Base-by-base conservation (phyloP, 2,888 invertebrate species). In the Drosophila cognata region DNA sequence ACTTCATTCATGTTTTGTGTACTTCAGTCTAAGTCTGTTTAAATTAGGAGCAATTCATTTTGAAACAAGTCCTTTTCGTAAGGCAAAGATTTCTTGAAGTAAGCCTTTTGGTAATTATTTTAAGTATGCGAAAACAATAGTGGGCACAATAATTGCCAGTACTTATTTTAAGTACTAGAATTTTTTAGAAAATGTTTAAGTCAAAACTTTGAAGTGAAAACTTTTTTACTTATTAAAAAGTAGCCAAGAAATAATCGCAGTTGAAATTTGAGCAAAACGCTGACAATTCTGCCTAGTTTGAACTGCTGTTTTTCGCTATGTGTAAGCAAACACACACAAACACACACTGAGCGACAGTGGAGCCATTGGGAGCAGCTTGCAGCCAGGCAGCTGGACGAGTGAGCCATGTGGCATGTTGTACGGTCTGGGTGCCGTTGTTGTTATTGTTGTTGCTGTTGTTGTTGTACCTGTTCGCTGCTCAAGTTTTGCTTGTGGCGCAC, bases 381-480 rank as follows among this genome's bases (percentile, higher is more conserved):
- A 79, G 63, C 74, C 77, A 50, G 65, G 56, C 74, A 77, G 74
- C 79, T 81, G 81, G 80, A 74, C 81, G 77, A 71, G 68, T 50
- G 65, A 52, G 74, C 80, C 70, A 46, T 46, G 74, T 69, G 76
- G 66, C 80, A 76, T 72, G 72, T 73, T 67, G 68, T 67, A 68
- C 75, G 82, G 82, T 73, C 83, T 87, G 88, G 85, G 85, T 85
- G 85, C 85, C 65, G 59, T 51, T 63, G 59, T 63, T 63, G 36
- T n/a, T 71, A 21, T 16, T 66, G 35, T 16, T 69, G 46, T 21
- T 58, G 55, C n/a, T 65, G 57, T 18, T 67, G 81, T 46, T 65
- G 70, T 71, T 71, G 73, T 78, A 78, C 84, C 87, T 79, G 83
- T 43, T 29, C 43, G 28, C 69, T 66, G 81, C 81, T 78, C 81